Percentiles rank a stretch among this genome's conserved stretches.
Conservation (phyloP, 2,113 vertebrate genomes). For the Zingel zingel region DNA sequence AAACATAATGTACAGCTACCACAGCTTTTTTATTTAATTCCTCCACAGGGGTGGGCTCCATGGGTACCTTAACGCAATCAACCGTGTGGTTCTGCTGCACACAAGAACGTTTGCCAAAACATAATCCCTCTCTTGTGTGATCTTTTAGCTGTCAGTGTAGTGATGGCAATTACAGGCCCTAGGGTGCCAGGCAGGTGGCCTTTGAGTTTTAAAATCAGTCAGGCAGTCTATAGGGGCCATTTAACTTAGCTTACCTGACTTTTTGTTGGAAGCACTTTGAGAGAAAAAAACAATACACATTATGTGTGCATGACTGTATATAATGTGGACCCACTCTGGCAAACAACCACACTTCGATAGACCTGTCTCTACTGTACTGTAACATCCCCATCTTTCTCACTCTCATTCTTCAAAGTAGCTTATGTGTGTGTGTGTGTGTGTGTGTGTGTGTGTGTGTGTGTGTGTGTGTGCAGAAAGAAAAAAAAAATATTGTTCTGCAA, state of each 20-base stretch:
- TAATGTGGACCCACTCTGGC: not conserved
- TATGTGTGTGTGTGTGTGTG: too few species aligned
- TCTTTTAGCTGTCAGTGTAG: constrained; percentile 64
- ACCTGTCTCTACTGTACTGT: not conserved
- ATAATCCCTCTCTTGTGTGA: constrained; percentile 72
- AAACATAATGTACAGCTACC: constrained; percentile 25
- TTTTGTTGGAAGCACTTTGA: constrained; percentile 27
- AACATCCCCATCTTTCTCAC: not conserved
- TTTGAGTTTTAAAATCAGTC: constrained; percentile 75
- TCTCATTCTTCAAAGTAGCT: not conserved
- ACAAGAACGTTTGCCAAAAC: constrained; percentile 55
- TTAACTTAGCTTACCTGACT: constrained; percentile 67
- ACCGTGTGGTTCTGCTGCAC: constrained; percentile 51
- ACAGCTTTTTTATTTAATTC: constrained; percentile 48
- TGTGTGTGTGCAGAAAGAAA: not conserved
- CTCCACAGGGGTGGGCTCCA: constrained; percentile 45
- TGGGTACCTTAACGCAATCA: constrained; percentile 64
- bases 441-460: too few species aligned
- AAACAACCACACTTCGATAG: not conserved
- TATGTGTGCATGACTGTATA: constrained; percentile 10
- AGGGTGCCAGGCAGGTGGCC: constrained; percentile 63
- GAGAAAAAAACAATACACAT: not conserved
- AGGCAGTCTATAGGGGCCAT: constrained; percentile 56
- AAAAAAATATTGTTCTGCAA: not conserved
- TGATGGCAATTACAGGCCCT: constrained; percentile 73